Conservation (phyloP, 2,797 vertebrate genomes). For the Platyrinchus mystaceus region DNA sequence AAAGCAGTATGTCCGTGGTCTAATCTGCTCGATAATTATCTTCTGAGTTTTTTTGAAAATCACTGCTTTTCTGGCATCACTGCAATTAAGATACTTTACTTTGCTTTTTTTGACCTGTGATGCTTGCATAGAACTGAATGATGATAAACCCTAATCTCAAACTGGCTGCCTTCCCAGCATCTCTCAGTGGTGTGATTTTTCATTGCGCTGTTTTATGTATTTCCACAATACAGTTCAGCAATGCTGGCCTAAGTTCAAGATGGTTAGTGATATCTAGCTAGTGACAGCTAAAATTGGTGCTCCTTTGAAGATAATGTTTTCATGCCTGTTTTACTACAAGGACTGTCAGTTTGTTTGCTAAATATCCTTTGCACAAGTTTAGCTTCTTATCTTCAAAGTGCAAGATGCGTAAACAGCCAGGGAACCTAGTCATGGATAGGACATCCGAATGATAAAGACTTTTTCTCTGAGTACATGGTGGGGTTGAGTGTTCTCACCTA, state of each 20-base stretch:
- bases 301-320: neutral
- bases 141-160: slow-evolving; percentile 6
- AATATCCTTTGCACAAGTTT: neutral
- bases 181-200: neutral
- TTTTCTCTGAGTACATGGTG: neutral
- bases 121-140: neutral
- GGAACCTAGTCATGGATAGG: neutral
- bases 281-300: neutral
- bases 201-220: neutral
- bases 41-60: neutral
- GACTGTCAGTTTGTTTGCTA: neutral
- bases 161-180: neutral
- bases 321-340: neutral
- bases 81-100: neutral
- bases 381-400: neutral
- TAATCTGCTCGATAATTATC: neutral
- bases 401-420: neutral
- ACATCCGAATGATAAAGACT: neutral
- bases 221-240: neutral
- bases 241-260: neutral
- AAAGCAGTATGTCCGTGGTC: neutral
- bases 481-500: neutral
- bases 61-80: neutral
- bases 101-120: neutral
- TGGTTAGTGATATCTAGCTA: neutral